Conservation (phyloP, 2,113 vertebrate species). For the Lynx canadensis region DNA sequence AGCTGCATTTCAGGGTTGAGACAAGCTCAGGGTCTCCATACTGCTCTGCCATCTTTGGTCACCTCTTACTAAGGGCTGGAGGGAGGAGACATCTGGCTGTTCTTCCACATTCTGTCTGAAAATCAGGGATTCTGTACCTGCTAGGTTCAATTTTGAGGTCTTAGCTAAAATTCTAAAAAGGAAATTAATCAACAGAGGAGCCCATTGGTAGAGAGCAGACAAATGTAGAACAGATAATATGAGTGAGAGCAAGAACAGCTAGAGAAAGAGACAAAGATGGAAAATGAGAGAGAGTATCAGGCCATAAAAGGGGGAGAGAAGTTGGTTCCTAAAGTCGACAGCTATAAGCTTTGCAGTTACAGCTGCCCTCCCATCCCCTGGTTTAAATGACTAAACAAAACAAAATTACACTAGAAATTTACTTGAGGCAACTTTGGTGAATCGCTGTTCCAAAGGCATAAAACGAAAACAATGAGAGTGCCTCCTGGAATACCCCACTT, state of each 20-base stretch:
- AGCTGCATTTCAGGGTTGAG: no score
- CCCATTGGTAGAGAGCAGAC: not conserved
- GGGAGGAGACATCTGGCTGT: not conserved
- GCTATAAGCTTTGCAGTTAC: not conserved
- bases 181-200: not conserved
- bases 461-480: not conserved
- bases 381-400: not conserved
- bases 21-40: no score
- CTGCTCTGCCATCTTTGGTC: no score
- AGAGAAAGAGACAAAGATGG: not conserved
- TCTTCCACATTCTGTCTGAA: not conserved
- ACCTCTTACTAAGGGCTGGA: not conserved
- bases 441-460: not conserved
- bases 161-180: not conserved
- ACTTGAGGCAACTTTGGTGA: not conserved
- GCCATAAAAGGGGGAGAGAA: not conserved
- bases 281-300: not conserved
- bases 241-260: fast-evolving
- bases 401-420: not conserved
- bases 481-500: not conserved
- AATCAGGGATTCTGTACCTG: not conserved
- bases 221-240: not conserved
- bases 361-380: not conserved
- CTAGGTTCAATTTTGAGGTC: not conserved
- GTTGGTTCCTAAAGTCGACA: not conserved